These are phyloP conservation scores for Tachina grossa DNA, from an alignment of 2,888 invertebrate genomes.

Conservation along the genomic window DNA sequence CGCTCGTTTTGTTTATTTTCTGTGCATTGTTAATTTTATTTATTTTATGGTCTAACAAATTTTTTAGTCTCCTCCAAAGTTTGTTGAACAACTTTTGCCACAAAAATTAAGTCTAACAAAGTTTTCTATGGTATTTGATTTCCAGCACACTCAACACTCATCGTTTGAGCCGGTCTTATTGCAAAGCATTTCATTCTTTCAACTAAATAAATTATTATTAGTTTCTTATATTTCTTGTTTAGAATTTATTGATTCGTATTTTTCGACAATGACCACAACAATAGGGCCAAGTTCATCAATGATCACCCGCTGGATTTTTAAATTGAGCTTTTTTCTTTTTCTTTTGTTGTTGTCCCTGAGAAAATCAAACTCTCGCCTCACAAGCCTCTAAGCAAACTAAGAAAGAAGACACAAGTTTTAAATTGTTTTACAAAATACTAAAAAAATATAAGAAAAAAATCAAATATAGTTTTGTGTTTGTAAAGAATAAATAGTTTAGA, in stretches of 20 bases:
- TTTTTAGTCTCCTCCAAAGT: slow-evolving; percentile 17
- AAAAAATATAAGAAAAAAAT: not conserved
- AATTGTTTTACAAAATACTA: slow-evolving; percentile 27
- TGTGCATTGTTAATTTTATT: slow-evolving; percentile 30
- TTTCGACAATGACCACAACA: slow-evolving; percentile 58
- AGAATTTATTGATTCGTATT: slow-evolving; percentile 14
- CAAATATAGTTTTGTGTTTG: not conserved
- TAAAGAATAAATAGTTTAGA: slow-evolving; percentile 47
- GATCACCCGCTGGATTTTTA: slow-evolving; percentile 66
- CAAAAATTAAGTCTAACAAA: not conserved
- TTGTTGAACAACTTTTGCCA: slow-evolving; percentile 37
- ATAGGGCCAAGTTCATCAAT: slow-evolving; percentile 69
- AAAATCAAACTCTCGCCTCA: slow-evolving; percentile 43
- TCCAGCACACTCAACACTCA: slow-evolving; percentile 5
- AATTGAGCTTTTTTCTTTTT: slow-evolving; percentile 26
- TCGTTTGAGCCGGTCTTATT: slow-evolving; percentile 36
- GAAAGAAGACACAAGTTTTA: slow-evolving; percentile 25
- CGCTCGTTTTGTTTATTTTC: not conserved
- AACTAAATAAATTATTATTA: slow-evolving; percentile 40
- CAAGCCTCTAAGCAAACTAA: slow-evolving; percentile 3
- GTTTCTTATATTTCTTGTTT: not conserved
- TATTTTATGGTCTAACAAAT: slow-evolving; percentile 61
- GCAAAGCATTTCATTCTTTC: slow-evolving; percentile 45
- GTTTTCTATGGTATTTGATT: not conserved
- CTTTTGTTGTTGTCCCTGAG: slow-evolving; percentile 16